phyloP scores from a whole-genome alignment of 2,797 vertebrate genomes.

The Thamnophis elegans region DNA sequence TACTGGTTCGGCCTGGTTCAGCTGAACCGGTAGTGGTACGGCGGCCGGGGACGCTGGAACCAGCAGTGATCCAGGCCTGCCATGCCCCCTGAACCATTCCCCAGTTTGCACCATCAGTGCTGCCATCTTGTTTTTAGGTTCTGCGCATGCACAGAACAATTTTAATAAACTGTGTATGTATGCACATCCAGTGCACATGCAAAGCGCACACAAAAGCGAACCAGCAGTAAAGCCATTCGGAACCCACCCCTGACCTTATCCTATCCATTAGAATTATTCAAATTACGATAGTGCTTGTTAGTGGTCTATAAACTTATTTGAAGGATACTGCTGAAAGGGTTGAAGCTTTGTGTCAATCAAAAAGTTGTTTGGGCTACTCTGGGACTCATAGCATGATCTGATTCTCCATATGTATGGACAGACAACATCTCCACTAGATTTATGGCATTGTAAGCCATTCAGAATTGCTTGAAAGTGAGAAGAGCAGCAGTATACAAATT shows the following conservation, averaged over 20 bases:
- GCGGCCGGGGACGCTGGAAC: no score
- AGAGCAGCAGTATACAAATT: background rate
- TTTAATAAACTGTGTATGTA: no score
- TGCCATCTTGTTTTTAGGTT: no score
- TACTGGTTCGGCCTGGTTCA: no score
- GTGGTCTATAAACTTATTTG: background rate
- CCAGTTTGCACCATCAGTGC: no score
- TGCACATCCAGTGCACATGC: no score
- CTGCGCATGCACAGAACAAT: no score
- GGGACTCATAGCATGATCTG: background rate
- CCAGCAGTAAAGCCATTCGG: no score
- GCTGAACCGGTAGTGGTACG: no score
- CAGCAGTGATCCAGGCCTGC: no score
- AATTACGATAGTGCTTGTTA: background rate
- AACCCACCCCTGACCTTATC: background rate
- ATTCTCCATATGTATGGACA: background rate
- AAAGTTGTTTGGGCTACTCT: background rate
- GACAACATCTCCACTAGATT: background rate
- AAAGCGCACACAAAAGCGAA: no score
- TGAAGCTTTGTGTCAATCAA: background rate
- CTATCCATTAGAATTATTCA: background rate
- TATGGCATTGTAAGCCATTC: background rate
- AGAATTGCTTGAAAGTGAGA: background rate
- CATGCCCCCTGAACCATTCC: no score
- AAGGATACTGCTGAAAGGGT: background rate